phyloP scores from a whole-genome alignment of 2,113 vertebrate genomes.

The Neotoma lepida region DNA sequence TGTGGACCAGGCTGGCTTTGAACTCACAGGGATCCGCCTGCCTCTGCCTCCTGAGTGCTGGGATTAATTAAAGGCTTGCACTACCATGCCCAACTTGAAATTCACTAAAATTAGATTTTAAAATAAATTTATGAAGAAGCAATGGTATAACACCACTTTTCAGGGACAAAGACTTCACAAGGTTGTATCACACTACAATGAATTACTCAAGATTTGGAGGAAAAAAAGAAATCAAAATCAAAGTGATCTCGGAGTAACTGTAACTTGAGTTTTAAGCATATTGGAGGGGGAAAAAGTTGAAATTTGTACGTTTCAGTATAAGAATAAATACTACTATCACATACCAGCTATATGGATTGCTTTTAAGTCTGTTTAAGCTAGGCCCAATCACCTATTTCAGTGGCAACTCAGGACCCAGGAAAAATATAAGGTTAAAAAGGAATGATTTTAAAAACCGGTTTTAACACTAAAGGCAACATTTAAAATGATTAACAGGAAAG shows the following conservation, averaged over 20 bases:
- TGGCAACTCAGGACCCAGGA: slow-evolving; percentile 36
- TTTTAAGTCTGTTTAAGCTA: slow-evolving; percentile 26
- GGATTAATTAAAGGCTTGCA: not conserved
- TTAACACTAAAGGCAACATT: slow-evolving; percentile 50
- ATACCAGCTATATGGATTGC: not conserved
- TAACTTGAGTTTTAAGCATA: slow-evolving; percentile 50
- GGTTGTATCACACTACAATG: slow-evolving; percentile 29
- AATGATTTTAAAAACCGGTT: slow-evolving; percentile 39
- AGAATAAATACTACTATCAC: not conserved
- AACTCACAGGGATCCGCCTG: not conserved
- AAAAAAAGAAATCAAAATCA: slow-evolving; percentile 54
- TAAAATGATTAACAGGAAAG: slow-evolving; percentile 14
- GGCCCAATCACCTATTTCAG: slow-evolving; percentile 44
- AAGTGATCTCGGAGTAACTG: slow-evolving; percentile 53
- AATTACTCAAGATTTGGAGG: slow-evolving; percentile 18
- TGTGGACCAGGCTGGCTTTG: not conserved
- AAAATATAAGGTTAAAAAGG: slow-evolving; percentile 52
- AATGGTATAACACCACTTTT: not conserved
- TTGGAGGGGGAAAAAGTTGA: not conserved
- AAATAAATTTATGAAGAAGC: slow-evolving; percentile 40
- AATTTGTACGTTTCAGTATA: not conserved
- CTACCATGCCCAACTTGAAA: not conserved
- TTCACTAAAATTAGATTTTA: slow-evolving; percentile 52
- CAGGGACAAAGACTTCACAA: slow-evolving; percentile 26
- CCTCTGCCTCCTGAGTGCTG: not conserved